Conservation (phyloP, 1,140 invertebrate species). For the Drosophila ogumai region DNA sequence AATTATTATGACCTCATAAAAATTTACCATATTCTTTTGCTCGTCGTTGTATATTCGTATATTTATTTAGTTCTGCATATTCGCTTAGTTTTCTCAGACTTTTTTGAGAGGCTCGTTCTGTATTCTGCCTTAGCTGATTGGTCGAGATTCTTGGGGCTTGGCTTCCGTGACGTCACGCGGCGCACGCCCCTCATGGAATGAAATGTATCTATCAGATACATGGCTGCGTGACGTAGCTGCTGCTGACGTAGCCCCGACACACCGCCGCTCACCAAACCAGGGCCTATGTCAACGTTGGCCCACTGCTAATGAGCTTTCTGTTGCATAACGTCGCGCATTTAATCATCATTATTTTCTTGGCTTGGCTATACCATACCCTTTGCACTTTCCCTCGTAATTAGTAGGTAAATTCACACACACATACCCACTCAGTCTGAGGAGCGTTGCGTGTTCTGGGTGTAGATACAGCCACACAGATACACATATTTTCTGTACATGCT, state of each 20-base stretch:
- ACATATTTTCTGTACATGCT: slow-evolving; percentile 28
- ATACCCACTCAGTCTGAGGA: background rate
- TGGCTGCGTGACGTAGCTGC: slow-evolving; percentile 49
- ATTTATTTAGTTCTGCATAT: slow-evolving; percentile 17
- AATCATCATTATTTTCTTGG: slow-evolving; percentile 25
- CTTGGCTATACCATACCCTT: slow-evolving; percentile 16
- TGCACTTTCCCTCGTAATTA: slow-evolving; percentile 37
- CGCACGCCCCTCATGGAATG: slow-evolving; percentile 34
- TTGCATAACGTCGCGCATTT: slow-evolving; percentile 49
- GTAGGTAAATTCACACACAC: slow-evolving; percentile 4
- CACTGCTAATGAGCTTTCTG: slow-evolving; percentile 63
- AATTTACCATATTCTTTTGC: slow-evolving; percentile 1
- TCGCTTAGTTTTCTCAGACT: slow-evolving; percentile 8
- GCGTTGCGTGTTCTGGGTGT: slow-evolving; percentile 59
- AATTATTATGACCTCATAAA: background rate
- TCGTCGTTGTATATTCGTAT: background rate
- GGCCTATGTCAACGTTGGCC: slow-evolving; percentile 39
- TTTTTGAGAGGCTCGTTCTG: slow-evolving; percentile 59
- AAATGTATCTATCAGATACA: slow-evolving; percentile 57
- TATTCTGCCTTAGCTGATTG: slow-evolving; percentile 53
- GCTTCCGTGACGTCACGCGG: slow-evolving; percentile 72
- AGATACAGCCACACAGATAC: slow-evolving; percentile 31
- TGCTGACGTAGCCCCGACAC: slow-evolving; percentile 54
- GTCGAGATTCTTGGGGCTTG: slow-evolving; percentile 75
- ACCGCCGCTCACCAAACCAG: slow-evolving; percentile 9